Evolutionary conservation across 2,113 vertebrate species (phyloP).

Genomic region (Fukomys damarensis): DNA sequence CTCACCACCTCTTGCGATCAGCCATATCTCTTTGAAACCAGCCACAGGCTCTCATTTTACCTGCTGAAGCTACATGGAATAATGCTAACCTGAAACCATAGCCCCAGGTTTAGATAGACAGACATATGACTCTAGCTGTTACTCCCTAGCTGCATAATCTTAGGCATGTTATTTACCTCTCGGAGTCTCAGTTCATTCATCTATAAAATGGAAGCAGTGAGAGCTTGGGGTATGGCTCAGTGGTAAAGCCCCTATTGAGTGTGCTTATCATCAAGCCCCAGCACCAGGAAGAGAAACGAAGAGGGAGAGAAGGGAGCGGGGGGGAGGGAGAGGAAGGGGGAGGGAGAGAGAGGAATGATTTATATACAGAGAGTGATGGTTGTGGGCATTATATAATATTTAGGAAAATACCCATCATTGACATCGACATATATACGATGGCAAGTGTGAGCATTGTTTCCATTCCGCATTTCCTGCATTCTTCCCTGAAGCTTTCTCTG

Average conservation of each 20-base stretch:
- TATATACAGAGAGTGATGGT: not conserved
- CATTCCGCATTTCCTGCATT: conserved; percentile 3
- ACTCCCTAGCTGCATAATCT: not conserved
- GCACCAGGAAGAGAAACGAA: not conserved
- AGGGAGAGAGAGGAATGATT: not conserved
- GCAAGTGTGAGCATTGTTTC: conserved; percentile 50
- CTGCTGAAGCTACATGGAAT: not conserved
- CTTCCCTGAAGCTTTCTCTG: conserved; percentile 27
- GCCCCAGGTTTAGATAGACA: not conserved
- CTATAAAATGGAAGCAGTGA: conserved; percentile 35
- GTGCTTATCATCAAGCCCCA: not conserved
- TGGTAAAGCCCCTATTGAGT: not conserved
- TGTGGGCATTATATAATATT: conserved; percentile 11
- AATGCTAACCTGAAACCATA: conserved; percentile 33
- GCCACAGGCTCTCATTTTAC: not conserved
- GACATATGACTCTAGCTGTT: conserved; percentile 25
- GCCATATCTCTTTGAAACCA: not conserved
- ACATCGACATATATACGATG: not conserved
- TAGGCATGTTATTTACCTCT: conserved; percentile 3
- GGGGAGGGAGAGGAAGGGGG: not conserved
- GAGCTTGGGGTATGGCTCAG: not conserved
- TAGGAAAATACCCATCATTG: conserved; percentile 34
- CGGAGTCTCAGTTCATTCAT: conserved; percentile 36
- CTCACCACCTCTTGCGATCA: not conserved
- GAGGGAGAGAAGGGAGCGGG: no score